A percentile compares a stretch with the other conserved stretches of the same genome.
These are phyloP conservation scores for Micromesistius poutassou DNA, from an alignment of 2,797 vertebrate genomes.

Conservation along the genomic window DNA sequence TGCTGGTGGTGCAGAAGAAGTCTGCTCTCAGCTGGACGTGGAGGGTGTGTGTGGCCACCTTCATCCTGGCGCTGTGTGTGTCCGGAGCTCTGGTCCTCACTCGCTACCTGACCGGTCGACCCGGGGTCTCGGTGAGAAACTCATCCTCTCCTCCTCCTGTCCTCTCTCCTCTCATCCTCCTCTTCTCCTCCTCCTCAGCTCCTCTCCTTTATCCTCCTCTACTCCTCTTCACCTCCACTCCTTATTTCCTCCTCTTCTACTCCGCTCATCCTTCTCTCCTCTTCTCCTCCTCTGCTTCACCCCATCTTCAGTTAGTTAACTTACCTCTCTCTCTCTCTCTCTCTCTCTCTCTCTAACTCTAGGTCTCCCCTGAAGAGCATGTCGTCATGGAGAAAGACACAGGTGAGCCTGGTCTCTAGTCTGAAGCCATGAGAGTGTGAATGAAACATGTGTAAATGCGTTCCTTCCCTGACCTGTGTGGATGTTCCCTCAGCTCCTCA, in stretches of 20 bases:
- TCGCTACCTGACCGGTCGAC: constrained; percentile 38
- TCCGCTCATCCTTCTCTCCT: not conserved
- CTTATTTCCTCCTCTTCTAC: not conserved
- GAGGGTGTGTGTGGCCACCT: constrained; percentile 40
- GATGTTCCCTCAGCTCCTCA: constrained; percentile 50
- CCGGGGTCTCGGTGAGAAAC: constrained; percentile 36
- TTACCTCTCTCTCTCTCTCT: not conserved
- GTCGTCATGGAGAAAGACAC: constrained; percentile 15
- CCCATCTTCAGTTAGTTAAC: not conserved
- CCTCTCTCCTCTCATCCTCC: not conserved
- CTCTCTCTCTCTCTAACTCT: not conserved
- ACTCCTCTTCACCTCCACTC: not conserved
- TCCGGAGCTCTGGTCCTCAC: constrained; percentile 45
- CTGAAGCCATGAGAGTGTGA: not conserved
- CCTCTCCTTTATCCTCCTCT: not conserved
- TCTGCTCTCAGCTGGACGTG: constrained; percentile 42
- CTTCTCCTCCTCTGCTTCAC: not conserved
- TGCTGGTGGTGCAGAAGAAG: constrained; percentile 56
- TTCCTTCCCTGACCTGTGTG: constrained; percentile 18
- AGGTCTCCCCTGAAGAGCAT: not conserved
- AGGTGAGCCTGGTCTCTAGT: constrained; percentile 43
- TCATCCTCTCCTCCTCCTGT: not conserved
- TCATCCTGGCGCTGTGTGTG: constrained; percentile 38
- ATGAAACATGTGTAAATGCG: not conserved
- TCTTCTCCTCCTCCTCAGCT: not conserved